Evolutionary conservation across 2,888 invertebrate genomes (phyloP).

Genomic region (Ichneumoninae sp.): DNA sequence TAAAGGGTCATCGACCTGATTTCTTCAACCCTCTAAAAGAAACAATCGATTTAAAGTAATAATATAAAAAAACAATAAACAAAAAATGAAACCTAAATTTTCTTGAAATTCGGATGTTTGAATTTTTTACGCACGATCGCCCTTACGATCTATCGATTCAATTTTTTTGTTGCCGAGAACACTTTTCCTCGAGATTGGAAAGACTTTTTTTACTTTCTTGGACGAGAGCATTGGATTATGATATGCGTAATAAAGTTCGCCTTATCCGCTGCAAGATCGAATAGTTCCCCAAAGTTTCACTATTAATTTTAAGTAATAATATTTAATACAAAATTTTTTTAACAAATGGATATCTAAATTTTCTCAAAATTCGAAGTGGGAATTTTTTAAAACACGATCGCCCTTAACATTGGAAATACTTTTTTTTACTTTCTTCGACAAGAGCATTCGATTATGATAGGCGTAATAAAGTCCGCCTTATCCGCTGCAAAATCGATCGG

Average conservation of each 20-base stretch:
- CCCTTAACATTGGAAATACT: neutral
- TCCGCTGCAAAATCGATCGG: neutral
- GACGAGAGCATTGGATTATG: neutral
- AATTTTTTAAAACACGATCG: too few relatives aligned
- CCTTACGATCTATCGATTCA: neutral
- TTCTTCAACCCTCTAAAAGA: too few relatives aligned
- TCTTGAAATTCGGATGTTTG: neutral
- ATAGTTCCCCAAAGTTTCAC: neutral
- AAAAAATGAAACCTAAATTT: neutral
- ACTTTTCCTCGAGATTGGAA: too few relatives aligned
- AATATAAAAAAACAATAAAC: too few relatives aligned
- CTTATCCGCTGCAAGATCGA: neutral
- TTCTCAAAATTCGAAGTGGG: too few relatives aligned
- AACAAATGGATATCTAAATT: too few relatives aligned
- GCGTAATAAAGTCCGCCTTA: neutral
- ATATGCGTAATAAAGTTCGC: too few relatives aligned
- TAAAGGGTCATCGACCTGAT: too few relatives aligned
- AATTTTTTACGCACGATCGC: too few relatives aligned
- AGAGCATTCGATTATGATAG: neutral
- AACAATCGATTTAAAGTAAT: too few relatives aligned
- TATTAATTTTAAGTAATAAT: too few relatives aligned
- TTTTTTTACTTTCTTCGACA: neutral
- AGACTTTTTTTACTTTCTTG: neutral
- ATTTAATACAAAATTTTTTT: too few relatives aligned
- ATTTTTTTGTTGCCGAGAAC: neutral